phyloP scores from a whole-genome alignment of 2,113 vertebrate genomes.

The Tapirus terrestris region DNA sequence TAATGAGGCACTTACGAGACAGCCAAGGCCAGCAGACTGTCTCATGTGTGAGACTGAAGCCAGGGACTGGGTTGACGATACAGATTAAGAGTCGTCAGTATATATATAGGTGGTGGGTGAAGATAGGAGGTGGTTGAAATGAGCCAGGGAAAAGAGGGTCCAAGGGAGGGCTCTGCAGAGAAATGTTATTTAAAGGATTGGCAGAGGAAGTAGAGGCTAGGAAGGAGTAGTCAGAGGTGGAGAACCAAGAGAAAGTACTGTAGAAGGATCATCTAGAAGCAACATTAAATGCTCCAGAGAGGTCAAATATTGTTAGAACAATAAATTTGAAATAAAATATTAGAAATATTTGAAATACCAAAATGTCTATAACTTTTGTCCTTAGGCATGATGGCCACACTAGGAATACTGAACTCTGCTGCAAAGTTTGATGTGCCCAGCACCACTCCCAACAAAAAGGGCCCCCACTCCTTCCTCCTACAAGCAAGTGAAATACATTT shows the following conservation, averaged over 20 bases:
- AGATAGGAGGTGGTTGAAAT: background rate
- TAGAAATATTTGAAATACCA: conserved; percentile 15
- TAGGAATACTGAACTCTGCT: background rate
- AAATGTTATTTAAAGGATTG: background rate
- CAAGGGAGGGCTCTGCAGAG: background rate
- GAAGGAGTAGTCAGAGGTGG: background rate
- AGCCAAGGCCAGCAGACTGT: background rate
- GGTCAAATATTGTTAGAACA: background rate
- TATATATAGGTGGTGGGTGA: background rate
- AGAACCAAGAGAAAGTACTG: background rate
- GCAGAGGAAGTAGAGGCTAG: background rate
- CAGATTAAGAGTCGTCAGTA: background rate
- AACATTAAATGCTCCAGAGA: background rate
- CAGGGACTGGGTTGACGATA: background rate
- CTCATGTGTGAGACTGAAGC: background rate
- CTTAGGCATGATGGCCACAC: background rate
- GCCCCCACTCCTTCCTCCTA: background rate
- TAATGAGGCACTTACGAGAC: background rate
- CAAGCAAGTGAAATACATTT: background rate
- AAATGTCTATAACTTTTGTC: background rate
- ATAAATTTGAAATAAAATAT: background rate
- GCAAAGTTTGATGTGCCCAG: background rate
- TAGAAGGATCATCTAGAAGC: background rate
- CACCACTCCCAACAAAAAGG: background rate
- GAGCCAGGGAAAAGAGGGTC: background rate